Evolutionary conservation across 2,113 vertebrate species (phyloP).

Genomic region (Apaloderma vittatum): DNA sequence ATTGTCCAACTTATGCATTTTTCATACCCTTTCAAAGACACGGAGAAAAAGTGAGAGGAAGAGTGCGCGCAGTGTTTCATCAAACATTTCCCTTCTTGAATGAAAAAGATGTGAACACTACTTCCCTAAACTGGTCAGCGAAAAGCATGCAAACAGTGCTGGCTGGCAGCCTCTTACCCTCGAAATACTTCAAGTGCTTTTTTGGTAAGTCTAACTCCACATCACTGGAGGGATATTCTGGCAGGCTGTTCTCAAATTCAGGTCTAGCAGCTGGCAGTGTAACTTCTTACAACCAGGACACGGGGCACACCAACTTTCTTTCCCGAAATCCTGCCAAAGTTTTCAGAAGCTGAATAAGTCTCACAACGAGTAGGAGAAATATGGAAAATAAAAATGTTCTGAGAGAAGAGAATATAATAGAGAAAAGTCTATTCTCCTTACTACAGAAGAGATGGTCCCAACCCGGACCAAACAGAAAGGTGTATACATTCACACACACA

Average conservation of each 20-base stretch:
- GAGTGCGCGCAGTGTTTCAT: background rate
- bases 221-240: background rate
- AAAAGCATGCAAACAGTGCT: background rate
- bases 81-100: background rate
- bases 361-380: background rate
- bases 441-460: background rate
- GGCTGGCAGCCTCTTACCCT: background rate
- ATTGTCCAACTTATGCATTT: conserved; percentile 21
- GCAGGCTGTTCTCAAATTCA: background rate
- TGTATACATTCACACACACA: background rate
- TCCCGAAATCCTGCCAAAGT: background rate
- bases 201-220: background rate
- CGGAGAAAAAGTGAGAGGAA: background rate
- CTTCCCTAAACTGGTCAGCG: background rate
- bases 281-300: background rate
- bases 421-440: background rate
- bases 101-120: background rate
- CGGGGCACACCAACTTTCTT: background rate
- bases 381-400: background rate
- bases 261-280: background rate
- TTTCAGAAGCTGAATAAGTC: background rate
- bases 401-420: too few relatives aligned
- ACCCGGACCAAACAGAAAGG: background rate
- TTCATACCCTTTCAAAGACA: conserved; percentile 24
- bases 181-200: background rate